These are phyloP conservation scores for Sapajus apella DNA, from an alignment of 2,113 vertebrate genomes.

Conservation along the genomic window DNA sequence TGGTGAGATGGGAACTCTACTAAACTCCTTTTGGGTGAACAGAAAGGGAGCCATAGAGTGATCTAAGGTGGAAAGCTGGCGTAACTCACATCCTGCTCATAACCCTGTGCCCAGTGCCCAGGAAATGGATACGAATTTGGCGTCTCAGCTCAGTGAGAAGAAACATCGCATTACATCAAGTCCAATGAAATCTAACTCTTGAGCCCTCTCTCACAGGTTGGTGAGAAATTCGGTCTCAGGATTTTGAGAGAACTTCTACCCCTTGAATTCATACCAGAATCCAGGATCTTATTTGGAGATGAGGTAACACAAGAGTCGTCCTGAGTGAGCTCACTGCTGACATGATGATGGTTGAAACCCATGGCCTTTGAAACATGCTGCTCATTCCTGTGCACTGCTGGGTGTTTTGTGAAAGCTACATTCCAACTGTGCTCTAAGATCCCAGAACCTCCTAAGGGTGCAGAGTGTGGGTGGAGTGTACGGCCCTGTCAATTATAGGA, in stretches of 20 bases:
- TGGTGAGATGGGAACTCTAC: background rate
- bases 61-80: background rate
- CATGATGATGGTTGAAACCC: background rate
- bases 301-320: background rate
- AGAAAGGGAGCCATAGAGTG: background rate
- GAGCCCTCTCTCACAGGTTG: background rate
- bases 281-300: background rate
- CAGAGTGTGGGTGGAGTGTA: background rate
- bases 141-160: background rate
- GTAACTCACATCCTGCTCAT: background rate
- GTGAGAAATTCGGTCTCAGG: background rate
- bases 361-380: background rate
- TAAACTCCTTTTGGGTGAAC: background rate
- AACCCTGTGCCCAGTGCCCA: background rate
- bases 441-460: too few relatives aligned
- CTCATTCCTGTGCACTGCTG: background rate
- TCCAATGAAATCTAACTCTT: background rate
- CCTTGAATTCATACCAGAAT: background rate
- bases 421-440: background rate
- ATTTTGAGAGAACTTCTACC: background rate
- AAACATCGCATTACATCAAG: background rate
- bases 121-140: background rate
- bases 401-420: background rate
- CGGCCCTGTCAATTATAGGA: background rate
- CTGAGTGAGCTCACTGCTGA: background rate